Evolutionary conservation across 92 coral and sea anemone genomes (phyloP).

Genomic region (Phenganax stokvisi): DNA sequence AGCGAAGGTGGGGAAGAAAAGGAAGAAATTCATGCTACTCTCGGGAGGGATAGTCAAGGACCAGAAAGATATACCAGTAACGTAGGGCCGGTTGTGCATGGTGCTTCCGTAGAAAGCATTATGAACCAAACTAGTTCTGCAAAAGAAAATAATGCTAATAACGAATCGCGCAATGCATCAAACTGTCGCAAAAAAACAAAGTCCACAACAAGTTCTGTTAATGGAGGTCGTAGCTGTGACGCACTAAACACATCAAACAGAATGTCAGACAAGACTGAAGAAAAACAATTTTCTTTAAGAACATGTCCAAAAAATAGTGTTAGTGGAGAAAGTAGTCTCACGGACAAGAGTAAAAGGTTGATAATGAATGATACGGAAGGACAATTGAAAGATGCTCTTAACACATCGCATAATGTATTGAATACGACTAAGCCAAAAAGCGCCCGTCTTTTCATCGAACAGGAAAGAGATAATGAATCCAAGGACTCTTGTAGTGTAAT

Average conservation of each 20-base stretch:
- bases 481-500: too few species aligned
- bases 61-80: background rate
- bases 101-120: background rate
- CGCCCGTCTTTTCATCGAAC: too few species aligned
- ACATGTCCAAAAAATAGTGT: background rate
- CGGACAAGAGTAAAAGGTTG: too few species aligned
- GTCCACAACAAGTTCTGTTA: too few species aligned
- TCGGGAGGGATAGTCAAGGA: background rate
- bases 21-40: background rate
- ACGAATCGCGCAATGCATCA: conserved; percentile 4
- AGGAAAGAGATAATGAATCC: too few species aligned
- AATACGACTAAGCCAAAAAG: too few species aligned
- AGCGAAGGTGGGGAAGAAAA: background rate
- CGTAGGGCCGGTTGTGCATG: background rate
- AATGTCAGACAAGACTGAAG: background rate
- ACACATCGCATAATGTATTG: too few species aligned
- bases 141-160: background rate
- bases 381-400: too few species aligned
- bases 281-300: background rate
- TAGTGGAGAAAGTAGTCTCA: background rate
- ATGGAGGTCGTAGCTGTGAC: too few species aligned
- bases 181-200: too few species aligned
- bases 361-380: too few species aligned
- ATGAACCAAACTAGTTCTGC: background rate
- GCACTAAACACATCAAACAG: background rate